These are phyloP conservation scores for Drosophila tropicalis DNA, from an alignment of 1,140 invertebrate species.

Conservation along the genomic window DNA sequence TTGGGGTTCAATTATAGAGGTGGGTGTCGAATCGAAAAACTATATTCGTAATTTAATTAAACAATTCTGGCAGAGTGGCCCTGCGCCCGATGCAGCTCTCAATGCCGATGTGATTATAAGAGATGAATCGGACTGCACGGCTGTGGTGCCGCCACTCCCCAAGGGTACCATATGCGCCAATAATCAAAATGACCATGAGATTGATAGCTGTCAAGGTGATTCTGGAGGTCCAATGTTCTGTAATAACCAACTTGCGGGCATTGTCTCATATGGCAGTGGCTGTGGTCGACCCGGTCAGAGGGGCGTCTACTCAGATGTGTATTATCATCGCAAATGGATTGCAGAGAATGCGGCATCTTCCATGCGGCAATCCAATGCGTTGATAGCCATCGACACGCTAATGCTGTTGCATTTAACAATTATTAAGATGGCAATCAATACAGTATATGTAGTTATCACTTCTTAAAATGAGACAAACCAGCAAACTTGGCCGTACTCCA, in stretches of 20 bases:
- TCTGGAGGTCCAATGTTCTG: conserved; percentile 66
- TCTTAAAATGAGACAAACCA: conserved; percentile 9
- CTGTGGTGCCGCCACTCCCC: not conserved
- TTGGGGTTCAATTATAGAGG: conserved; percentile 67
- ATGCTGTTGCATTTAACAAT: not conserved
- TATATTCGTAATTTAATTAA: too few species aligned
- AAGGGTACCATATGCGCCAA: conserved; percentile 64
- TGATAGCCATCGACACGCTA: not conserved
- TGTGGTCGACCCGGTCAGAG: conserved; percentile 88
- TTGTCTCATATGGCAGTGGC: conserved; percentile 88
- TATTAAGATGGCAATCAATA: conserved; percentile 3
- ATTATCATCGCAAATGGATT: conserved; percentile 85
- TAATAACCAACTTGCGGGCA: conserved; percentile 83
- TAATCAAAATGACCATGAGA: conserved; percentile 35
- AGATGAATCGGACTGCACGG: not conserved
- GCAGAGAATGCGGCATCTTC: not conserved
- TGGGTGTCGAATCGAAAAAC: conserved; percentile 15
- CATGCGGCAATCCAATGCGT: too few species aligned
- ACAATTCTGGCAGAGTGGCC: conserved; percentile 25
- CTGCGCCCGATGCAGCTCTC: conserved; percentile 41
- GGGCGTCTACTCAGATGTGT: conserved; percentile 89
- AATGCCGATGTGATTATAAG: conserved; percentile 39
- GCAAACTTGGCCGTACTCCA: not conserved
- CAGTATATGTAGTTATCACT: not conserved
- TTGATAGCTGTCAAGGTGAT: conserved; percentile 70